A percentile compares a stretch with the other conserved stretches of the same genome.
Evolutionary conservation across 2,113 vertebrate genomes (phyloP).

Genomic region (Phyllopteryx taeniolatus): DNA sequence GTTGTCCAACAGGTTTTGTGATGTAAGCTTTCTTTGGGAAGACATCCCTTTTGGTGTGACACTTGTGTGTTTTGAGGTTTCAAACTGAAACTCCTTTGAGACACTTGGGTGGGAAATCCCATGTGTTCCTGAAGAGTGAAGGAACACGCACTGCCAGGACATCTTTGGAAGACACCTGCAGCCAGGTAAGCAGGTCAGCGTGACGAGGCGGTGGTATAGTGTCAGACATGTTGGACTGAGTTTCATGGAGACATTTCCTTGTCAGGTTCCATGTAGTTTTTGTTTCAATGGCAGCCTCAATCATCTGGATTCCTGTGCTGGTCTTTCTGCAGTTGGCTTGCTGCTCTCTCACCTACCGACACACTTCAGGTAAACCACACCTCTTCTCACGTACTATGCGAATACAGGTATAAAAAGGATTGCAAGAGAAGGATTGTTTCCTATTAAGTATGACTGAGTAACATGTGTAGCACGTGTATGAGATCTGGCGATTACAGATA

Average conservation of each 20-base stretch:
- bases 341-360: constrained; percentile 37
- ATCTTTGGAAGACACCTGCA: neutral
- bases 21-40: neutral
- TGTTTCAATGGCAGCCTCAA: constrained; percentile 29
- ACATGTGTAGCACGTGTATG: no score
- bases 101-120: neutral
- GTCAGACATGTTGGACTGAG: neutral
- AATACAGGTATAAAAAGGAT: neutral
- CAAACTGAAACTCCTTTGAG: neutral
- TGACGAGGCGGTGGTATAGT: constrained; percentile 12
- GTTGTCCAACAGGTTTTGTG: constrained; percentile 61
- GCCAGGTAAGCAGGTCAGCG: neutral
- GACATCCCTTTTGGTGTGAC: neutral
- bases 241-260: neutral
- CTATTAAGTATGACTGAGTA: neutral
- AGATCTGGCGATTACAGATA: no score
- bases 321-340: constrained; percentile 42
- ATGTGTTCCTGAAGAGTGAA: neutral
- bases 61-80: neutral
- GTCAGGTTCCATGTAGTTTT: neutral
- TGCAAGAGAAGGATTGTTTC: neutral
- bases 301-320: constrained; percentile 36
- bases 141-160: neutral
- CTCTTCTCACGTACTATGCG: neutral
- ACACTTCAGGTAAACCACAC: constrained; percentile 44